phyloP scores from a whole-genome alignment of 2,888 invertebrate species.

The Trichopoda pennipes region DNA sequence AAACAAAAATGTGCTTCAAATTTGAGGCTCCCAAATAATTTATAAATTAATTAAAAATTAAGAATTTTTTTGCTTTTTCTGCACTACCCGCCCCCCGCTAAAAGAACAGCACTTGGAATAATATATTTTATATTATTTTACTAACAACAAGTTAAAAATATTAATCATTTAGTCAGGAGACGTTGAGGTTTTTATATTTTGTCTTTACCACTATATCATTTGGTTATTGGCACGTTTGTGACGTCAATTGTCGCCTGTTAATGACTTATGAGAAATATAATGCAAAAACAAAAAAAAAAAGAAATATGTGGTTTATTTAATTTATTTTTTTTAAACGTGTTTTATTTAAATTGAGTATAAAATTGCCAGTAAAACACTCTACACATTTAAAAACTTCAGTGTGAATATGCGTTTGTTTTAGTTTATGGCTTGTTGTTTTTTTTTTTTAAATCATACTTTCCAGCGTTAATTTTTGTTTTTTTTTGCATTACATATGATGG shows the following conservation, averaged over 20 bases:
- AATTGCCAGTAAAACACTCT: neutral
- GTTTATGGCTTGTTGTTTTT: neutral
- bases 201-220: slow-evolving; percentile 43
- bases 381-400: neutral
- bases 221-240: slow-evolving; percentile 61
- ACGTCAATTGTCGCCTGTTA: slow-evolving; percentile 63
- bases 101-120: no score
- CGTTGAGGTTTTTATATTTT: slow-evolving; percentile 12
- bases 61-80: no score
- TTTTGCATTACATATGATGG: no score
- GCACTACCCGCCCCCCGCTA: no score
- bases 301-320: slow-evolving; percentile 21
- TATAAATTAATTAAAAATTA: no score
- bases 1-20: no score
- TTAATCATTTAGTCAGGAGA: slow-evolving; percentile 38
- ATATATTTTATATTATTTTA: neutral
- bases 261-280: slow-evolving; percentile 35
- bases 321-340: slow-evolving; percentile 40
- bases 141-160: neutral
- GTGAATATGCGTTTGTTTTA: neutral
- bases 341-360: neutral
- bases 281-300: no score
- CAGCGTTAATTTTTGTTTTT: slow-evolving; percentile 3
- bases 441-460: slow-evolving; percentile 1
- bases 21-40: no score